These are phyloP conservation scores for Nyctalus aviator DNA, from an alignment of 2,797 vertebrate genomes.

Conservation along the genomic window DNA sequence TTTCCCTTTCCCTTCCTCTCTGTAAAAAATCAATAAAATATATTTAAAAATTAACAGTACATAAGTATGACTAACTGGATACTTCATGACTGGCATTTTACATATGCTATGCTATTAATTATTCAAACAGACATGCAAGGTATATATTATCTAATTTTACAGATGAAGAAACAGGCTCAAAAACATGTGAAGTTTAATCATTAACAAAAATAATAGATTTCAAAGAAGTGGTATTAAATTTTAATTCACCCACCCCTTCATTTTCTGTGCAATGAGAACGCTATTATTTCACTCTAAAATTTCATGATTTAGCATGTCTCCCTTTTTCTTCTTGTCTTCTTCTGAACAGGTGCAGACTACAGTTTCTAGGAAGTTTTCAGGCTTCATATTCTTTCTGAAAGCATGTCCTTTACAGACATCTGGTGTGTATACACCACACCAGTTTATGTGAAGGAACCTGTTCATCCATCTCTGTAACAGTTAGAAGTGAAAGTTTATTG, in stretches of 20 bases:
- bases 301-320: neutral
- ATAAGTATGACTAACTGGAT: neutral
- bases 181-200: neutral
- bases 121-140: neutral
- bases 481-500: constrained; percentile 56
- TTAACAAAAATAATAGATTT: neutral
- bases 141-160: neutral
- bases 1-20: too few species aligned
- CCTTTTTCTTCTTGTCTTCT: neutral
- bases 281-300: neutral
- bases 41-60: neutral
- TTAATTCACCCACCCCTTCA: neutral
- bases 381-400: neutral
- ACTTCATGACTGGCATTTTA: neutral
- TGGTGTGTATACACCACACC: neutral
- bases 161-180: constrained; percentile 11
- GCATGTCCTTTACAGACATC: neutral
- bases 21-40: too few species aligned
- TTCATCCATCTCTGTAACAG: constrained; percentile 48
- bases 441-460: constrained; percentile 25
- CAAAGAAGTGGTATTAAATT: neutral
- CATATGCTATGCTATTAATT: neutral
- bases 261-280: neutral
- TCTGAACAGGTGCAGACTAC: neutral
- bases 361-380: neutral